These are phyloP conservation scores for Panzeria rudis DNA, from an alignment of 2,888 invertebrate species.

Conservation along the genomic window DNA sequence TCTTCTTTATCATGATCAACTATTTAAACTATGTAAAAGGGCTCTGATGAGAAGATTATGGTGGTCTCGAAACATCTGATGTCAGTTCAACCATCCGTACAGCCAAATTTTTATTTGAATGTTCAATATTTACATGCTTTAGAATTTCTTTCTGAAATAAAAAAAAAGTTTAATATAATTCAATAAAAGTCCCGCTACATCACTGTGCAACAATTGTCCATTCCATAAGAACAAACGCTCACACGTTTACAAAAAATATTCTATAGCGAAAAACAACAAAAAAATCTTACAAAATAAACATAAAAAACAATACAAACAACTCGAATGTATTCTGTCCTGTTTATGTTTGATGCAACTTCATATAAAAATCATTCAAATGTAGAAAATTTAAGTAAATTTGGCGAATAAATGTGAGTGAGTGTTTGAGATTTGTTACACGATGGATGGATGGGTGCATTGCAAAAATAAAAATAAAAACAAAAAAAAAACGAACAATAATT, in stretches of 20 bases:
- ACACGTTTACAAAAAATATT: background rate
- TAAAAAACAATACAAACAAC: constrained; percentile 63
- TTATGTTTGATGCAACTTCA: constrained; percentile 65
- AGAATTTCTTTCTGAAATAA: no score
- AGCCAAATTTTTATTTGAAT: no score
- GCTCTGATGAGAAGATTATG: no score
- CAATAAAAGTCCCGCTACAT: background rate
- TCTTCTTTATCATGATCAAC: no score
- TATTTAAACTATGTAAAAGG: no score
- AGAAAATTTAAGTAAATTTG: constrained; percentile 71
- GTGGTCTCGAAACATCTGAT: no score
- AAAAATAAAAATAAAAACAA: constrained; percentile 23
- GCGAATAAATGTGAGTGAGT: constrained; percentile 58
- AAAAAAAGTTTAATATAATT: no score
- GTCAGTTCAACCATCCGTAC: no score
- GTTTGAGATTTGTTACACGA: constrained; percentile 40
- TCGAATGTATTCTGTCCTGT: constrained; percentile 40
- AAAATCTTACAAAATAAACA: constrained; percentile 69
- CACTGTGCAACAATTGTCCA: constrained; percentile 55
- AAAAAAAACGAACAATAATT: constrained; percentile 34
- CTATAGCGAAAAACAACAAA: constrained; percentile 38
- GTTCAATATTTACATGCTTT: no score
- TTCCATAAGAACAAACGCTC: constrained; percentile 65
- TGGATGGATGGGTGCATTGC: background rate
- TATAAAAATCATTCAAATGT: constrained; percentile 70